Conservation (phyloP, 1,140 invertebrate species). For the Probaryconus sp. region DNA sequence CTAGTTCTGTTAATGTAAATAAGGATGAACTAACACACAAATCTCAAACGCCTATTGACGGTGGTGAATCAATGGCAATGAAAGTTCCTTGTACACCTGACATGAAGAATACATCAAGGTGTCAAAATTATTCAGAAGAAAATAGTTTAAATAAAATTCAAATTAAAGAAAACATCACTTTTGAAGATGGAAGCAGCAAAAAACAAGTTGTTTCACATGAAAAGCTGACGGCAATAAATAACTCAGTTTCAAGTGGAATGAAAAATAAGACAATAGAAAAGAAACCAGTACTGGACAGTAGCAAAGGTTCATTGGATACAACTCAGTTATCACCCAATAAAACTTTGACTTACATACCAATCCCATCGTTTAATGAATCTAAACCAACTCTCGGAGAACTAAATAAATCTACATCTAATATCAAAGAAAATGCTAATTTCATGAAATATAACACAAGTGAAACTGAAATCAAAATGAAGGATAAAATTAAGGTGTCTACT, state of each 20-base stretch:
- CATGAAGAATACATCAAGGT: constrained; percentile 25
- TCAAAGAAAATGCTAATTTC: constrained; percentile 3
- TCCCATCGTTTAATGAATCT: constrained; percentile 28
- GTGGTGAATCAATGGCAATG: constrained; percentile 12
- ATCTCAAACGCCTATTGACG: background rate
- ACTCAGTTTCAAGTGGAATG: constrained; percentile 14
- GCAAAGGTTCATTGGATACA: constrained; percentile 1
- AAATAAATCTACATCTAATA: constrained; percentile 1
- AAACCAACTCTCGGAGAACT: constrained; percentile 19
- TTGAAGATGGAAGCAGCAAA: constrained; percentile 3
- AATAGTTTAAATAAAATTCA: constrained; percentile 12
- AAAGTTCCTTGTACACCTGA: constrained; percentile 35
- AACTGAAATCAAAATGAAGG: constrained; percentile 8
- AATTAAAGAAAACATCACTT: background rate
- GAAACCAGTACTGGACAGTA: constrained; percentile 3
- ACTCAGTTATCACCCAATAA: constrained; percentile 14
- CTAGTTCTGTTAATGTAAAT: constrained; percentile 32
- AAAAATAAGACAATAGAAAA: constrained; percentile 9
- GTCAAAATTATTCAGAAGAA: constrained; percentile 30
- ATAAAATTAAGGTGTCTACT: constrained; percentile 28
- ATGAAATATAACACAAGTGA: constrained; percentile 5
- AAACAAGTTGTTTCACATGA: constrained; percentile 2
- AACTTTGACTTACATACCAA: constrained; percentile 22
- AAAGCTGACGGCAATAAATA: constrained; percentile 23
- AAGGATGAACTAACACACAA: constrained; percentile 17